Percentiles rank a stretch among this genome's conserved stretches.
These are phyloP conservation scores for Ariopsis seemanni DNA, from an alignment of 2,113 vertebrate species.

Conservation along the genomic window DNA sequence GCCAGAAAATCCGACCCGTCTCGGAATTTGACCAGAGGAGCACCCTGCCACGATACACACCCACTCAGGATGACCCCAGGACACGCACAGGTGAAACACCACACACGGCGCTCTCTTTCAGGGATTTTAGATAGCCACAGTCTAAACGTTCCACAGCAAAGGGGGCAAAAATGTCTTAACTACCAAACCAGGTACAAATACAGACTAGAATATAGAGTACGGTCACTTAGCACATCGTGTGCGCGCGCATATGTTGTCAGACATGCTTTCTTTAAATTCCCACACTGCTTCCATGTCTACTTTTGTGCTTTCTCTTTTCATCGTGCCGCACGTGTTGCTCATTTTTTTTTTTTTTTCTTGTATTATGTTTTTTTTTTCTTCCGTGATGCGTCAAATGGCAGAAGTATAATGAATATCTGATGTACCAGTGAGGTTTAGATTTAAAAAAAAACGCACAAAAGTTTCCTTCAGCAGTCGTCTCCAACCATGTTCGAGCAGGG, in stretches of 20 bases:
- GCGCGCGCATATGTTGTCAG: neutral
- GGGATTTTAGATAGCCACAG: neutral
- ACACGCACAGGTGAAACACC: slow-evolving; percentile 64
- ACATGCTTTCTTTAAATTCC: neutral
- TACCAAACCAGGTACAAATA: neutral
- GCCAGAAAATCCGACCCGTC: slow-evolving; percentile 53
- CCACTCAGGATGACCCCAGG: slow-evolving; percentile 73
- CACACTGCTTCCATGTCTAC: neutral
- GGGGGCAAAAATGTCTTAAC: neutral
- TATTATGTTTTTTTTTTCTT: neutral
- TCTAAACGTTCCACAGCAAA: neutral
- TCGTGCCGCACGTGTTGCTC: neutral
- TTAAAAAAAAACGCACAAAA: neutral
- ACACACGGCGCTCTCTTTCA: neutral
- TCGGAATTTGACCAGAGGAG: slow-evolving; percentile 71
- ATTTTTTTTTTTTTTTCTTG: neutral
- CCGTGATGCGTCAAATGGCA: neutral
- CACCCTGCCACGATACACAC: slow-evolving; percentile 69
- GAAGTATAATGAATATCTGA: neutral
- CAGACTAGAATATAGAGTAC: too few relatives aligned
- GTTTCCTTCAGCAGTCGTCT: neutral
- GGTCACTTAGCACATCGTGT: neutral
- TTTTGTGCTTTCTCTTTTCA: neutral
- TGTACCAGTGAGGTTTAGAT: neutral
- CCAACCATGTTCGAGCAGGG: neutral